These are phyloP conservation scores for Trileptium ribeirensis DNA, from an alignment of 2,888 invertebrate genomes.

Conservation along the genomic window DNA sequence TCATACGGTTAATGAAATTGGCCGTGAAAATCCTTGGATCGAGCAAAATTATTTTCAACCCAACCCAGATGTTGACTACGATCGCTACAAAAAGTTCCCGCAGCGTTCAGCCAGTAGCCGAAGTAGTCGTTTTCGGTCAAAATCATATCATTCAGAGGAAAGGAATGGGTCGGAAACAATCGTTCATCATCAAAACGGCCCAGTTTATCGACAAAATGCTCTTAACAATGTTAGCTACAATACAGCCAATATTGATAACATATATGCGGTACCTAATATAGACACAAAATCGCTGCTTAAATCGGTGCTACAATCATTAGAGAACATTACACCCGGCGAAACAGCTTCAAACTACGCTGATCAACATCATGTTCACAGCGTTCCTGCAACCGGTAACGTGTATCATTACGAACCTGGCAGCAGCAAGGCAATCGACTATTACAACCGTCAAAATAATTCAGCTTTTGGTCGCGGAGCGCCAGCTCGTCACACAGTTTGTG, in stretches of 20 bases:
- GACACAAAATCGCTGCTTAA: slow-evolving; percentile 60
- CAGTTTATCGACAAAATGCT: background rate
- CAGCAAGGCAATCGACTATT: too few species aligned
- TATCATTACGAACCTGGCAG: too few species aligned
- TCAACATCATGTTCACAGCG: too few species aligned
- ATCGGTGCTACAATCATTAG: slow-evolving; percentile 63
- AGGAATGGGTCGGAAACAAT: background rate
- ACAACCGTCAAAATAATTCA: too few species aligned
- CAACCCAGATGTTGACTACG: background rate
- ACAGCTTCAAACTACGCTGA: too few species aligned
- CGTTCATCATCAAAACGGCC: background rate
- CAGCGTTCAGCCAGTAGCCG: background rate
- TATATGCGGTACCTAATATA: background rate
- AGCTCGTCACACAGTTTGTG: too few species aligned
- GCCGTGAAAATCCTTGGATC: background rate
- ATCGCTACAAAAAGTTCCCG: background rate
- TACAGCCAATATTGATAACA: background rate
- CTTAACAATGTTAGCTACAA: background rate
- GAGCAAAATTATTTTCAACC: too few species aligned
- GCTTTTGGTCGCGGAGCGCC: too few species aligned
- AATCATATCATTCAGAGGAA: background rate
- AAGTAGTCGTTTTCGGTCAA: background rate
- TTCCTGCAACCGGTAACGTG: too few species aligned
- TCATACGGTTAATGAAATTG: too few species aligned
- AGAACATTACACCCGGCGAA: too few species aligned